phyloP scores from a whole-genome alignment of 1,140 invertebrate genomes.

The Cydia pomonella region DNA sequence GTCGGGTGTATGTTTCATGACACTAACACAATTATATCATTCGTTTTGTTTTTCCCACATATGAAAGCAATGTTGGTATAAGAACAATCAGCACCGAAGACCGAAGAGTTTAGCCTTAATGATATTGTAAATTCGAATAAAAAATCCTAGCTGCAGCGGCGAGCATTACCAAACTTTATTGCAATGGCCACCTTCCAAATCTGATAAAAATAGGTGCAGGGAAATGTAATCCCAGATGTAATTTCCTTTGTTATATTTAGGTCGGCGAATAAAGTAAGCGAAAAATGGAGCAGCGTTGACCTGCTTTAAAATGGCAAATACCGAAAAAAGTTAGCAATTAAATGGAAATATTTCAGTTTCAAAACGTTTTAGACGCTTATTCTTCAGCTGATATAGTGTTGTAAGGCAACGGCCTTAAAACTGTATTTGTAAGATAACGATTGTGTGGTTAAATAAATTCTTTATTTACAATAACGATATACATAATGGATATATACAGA shows the following conservation, averaged over 20 bases:
- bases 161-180: slow-evolving; percentile 23
- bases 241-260: slow-evolving; percentile 29
- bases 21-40: too few relatives aligned
- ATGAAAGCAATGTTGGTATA: neutral
- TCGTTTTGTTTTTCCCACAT: neutral
- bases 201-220: slow-evolving; percentile 30
- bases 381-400: neutral
- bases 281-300: neutral
- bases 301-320: slow-evolving; percentile 2
- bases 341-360: neutral
- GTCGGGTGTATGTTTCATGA: neutral
- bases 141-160: neutral
- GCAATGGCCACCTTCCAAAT: slow-evolving; percentile 28
- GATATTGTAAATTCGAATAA: neutral
- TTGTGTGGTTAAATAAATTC: too few relatives aligned
- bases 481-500: too few relatives aligned
- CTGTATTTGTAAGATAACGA: too few relatives aligned
- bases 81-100: neutral
- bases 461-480: too few relatives aligned
- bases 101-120: neutral
- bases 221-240: slow-evolving; percentile 29
- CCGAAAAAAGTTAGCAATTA: neutral
- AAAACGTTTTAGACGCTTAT: neutral
- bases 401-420: neutral
- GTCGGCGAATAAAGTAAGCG: neutral